Base-by-base conservation (phyloP, 2,113 vertebrate genomes). In the Gasterosteus nipponicus region DNA sequence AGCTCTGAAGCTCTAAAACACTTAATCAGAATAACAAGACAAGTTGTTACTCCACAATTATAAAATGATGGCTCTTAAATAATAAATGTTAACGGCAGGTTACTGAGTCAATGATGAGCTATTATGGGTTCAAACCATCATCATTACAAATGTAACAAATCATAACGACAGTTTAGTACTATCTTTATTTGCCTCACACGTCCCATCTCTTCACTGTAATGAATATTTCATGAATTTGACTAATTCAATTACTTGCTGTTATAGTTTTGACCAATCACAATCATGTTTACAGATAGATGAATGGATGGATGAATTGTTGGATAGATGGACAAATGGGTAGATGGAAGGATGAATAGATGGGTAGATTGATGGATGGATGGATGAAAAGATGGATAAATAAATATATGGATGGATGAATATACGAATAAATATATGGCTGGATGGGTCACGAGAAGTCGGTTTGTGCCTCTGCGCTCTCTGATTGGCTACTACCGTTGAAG, bases 401-500 rank as follows among this genome's bases (percentile, higher is more conserved):
- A 38, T 33, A 26, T 26, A 26, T 26, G 33, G 33, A 33, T 33
- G 33, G 5, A 33, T 38, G 35, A 7, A 7, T 26, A 26, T 26
- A 26, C 22, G 22, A 26, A 26, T 1, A 15, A 10, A 59, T 3
- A 19, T 15, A 38, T 38, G 41, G 10, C 57, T 9, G 51, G 9
- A 69, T 0, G 42, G 65, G 64, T 3, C 51, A 29, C 56, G 0
- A 63, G 26, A 47, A 4, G 29, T 42, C 19, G 10, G 53, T 42
- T 26, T 39, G 16, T 19, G 3, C 8, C 41, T 0, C 31, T 3
- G 5, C 1, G 42, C 33, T 42, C 58, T 77, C 59, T 83, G 81
- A 92, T 90, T 91, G 88, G 89, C 71, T 88, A 66, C 33, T 35
- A 15, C 1, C 0, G 0, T 0, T 0, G 33, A 85, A 44, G 69